phyloP scores from a whole-genome alignment of 92 coral and sea anemone genomes.

The Actinostola sp. region DNA sequence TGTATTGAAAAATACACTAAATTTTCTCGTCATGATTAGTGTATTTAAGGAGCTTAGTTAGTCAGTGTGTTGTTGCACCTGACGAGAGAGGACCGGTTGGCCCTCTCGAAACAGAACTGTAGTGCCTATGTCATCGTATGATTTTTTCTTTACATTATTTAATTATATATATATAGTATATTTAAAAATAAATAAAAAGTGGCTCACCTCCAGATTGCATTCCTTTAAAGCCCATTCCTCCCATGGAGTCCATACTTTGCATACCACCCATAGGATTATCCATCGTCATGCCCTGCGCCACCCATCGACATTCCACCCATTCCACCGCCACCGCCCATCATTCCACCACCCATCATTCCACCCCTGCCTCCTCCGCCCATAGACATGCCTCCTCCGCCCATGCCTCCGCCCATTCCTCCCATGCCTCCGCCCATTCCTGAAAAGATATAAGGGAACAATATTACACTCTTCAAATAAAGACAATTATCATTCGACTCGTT shows the following conservation, averaged over 20 bases:
- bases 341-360: conserved; percentile 47
- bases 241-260: conserved; percentile 68
- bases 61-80: too few relatives aligned
- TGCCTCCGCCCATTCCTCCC: conserved; percentile 17
- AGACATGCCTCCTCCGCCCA: conserved; percentile 20
- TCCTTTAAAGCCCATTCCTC: conserved; percentile 49
- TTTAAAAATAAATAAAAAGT: too few relatives aligned
- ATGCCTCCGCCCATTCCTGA: conserved; percentile 16
- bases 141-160: too few relatives aligned
- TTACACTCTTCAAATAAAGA: background rate
- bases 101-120: too few relatives aligned
- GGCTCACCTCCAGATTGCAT: conserved; percentile 24
- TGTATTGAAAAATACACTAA: too few relatives aligned
- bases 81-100: too few relatives aligned
- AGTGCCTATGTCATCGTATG: too few relatives aligned
- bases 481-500: background rate
- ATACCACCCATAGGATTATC: conserved; percentile 68
- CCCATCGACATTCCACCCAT: conserved; percentile 57
- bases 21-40: too few relatives aligned
- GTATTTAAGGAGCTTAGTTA: too few relatives aligned
- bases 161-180: too few relatives aligned
- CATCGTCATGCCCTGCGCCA: conserved; percentile 42
- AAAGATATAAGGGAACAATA: background rate
- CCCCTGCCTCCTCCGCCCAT: conserved; percentile 42
- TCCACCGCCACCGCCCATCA: too few relatives aligned